phyloP scores from a whole-genome alignment of 2,797 vertebrate genomes.

The Pyrocephalus nanus region DNA sequence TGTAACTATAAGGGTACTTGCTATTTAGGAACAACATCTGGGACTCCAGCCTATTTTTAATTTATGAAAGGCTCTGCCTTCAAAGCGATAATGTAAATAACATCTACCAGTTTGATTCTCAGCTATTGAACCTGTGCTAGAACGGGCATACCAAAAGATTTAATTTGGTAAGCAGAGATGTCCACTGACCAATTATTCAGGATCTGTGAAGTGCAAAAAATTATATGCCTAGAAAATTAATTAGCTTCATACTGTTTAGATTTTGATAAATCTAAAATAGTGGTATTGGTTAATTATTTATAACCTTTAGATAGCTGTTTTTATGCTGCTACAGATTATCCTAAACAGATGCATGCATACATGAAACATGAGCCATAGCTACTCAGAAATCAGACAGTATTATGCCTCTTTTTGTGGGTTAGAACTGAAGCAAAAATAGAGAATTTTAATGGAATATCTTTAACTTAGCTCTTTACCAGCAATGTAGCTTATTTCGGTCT shows the following conservation, averaged over 20 bases:
- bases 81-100: not conserved
- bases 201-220: not conserved
- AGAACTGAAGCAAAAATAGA: not conserved
- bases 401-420: not conserved
- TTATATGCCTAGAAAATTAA: not conserved
- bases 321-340: not conserved
- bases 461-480: not conserved
- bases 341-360: not conserved
- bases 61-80: not conserved
- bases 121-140: not conserved
- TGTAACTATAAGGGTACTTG: not conserved
- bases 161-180: not conserved
- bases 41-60: not conserved
- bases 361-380: not conserved
- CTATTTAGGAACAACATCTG: not conserved
- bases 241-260: not conserved
- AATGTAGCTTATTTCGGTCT: not conserved
- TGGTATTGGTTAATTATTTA: not conserved
- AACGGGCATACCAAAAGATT: not conserved
- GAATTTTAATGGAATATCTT: not conserved
- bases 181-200: not conserved
- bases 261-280: not conserved
- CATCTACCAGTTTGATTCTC: not conserved
- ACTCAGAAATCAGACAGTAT: not conserved
- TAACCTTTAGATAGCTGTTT: not conserved